Conservation (phyloP, 2,113 vertebrate genomes). For the Austrofundulus limnaeus region DNA sequence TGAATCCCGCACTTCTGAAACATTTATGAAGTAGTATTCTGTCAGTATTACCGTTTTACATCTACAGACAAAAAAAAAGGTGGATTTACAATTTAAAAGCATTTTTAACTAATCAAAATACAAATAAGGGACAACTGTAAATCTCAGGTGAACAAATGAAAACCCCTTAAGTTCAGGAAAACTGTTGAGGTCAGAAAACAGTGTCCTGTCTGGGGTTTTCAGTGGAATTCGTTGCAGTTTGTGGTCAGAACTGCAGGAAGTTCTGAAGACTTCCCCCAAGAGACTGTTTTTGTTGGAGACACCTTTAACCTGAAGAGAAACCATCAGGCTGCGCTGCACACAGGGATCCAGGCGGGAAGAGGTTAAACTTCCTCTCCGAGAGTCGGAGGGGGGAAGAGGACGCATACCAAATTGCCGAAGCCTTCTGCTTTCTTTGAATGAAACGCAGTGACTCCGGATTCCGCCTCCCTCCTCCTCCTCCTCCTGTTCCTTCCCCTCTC, state of each 20-base stretch:
- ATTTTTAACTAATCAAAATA: not conserved
- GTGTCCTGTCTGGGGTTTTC: no score
- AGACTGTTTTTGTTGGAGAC: no score
- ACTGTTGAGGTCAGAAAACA: no score
- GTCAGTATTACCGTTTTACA: no score
- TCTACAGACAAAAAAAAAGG: not conserved
- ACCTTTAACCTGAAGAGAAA: no score
- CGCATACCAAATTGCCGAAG: conserved; percentile 63
- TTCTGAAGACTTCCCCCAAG: no score
- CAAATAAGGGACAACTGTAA: no score
- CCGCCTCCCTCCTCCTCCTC: conserved; percentile 29
- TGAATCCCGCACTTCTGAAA: no score
- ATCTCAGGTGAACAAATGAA: conserved; percentile 10
- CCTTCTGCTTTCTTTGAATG: conserved; percentile 76
- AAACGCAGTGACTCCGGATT: conserved; percentile 69
- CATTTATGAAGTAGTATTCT: no score
- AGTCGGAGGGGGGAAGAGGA: conserved; percentile 61
- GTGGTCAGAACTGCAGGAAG: conserved; percentile 16
- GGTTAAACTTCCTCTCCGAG: conserved; percentile 72
- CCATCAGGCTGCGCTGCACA: conserved; percentile 12
- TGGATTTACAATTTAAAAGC: no score
- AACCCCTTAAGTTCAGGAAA: not conserved
- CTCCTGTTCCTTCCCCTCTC: not conserved
- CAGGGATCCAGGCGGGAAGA: conserved; percentile 66
- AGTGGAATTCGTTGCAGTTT: no score